phyloP scores from a whole-genome alignment of 2,113 vertebrate genomes.

The Xenus cinereus region DNA sequence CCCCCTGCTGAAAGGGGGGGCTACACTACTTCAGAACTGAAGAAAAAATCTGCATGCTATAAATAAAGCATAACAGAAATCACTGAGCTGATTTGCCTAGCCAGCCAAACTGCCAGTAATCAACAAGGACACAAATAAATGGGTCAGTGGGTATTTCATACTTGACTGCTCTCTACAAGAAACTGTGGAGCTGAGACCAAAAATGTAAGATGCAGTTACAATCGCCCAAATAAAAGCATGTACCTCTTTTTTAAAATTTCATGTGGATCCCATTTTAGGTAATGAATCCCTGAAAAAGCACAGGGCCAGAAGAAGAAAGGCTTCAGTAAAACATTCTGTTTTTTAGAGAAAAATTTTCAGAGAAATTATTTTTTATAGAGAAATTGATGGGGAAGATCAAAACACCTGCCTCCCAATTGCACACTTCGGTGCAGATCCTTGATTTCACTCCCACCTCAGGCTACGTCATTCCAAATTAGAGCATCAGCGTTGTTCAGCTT shows the following conservation, averaged over 20 bases:
- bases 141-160: slow-evolving; percentile 45
- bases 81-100: neutral
- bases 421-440: neutral
- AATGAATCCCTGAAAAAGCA: neutral
- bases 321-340: neutral
- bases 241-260: neutral
- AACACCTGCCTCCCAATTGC: neutral
- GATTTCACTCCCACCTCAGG: neutral
- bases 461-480: neutral
- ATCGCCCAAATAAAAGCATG: neutral
- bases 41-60: neutral
- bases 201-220: neutral
- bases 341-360: neutral
- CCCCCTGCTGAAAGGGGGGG: neutral
- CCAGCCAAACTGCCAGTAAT: neutral
- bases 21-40: neutral
- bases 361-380: neutral
- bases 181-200: neutral
- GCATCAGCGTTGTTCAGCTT: neutral
- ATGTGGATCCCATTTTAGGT: rapidly evolving
- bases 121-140: slow-evolving; percentile 24
- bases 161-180: neutral
- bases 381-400: neutral
- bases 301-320: neutral
- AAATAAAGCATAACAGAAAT: neutral